Conservation (phyloP, 2,113 vertebrate species). For the Brienomyrus brachyistius region DNA sequence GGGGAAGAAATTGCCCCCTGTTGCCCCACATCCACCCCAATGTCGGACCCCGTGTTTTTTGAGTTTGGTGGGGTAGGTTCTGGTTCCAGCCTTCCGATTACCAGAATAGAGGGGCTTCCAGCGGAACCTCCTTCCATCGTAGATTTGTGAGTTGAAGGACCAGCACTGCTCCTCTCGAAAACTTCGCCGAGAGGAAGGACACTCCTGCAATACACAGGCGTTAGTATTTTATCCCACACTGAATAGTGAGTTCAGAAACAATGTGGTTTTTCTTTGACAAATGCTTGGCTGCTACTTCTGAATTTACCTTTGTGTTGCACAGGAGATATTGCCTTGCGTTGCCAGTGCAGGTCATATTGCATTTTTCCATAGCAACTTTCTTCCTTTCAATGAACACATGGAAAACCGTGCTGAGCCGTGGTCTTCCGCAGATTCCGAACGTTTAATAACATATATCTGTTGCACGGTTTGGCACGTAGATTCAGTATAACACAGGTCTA, state of each 20-base stretch:
- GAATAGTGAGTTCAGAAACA: background rate
- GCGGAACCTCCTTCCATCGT: slow-evolving; percentile 78
- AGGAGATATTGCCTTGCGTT: slow-evolving; percentile 85
- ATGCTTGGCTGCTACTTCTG: background rate
- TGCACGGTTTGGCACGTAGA: background rate
- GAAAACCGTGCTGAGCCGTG: background rate
- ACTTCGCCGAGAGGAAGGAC: slow-evolving; percentile 79
- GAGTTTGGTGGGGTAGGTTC: background rate
- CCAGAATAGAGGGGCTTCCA: slow-evolving; percentile 97
- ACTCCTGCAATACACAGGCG: slow-evolving; percentile 67
- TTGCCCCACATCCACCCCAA: background rate
- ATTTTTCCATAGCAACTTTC: slow-evolving; percentile 67
- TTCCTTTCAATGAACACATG: slow-evolving; percentile 62
- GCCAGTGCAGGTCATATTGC: slow-evolving; percentile 89
- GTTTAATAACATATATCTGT: background rate
- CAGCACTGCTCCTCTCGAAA: slow-evolving; percentile 95
- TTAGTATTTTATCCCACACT: background rate
- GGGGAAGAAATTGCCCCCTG: background rate
- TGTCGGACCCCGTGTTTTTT: background rate
- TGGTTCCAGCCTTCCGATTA: slow-evolving; percentile 43
- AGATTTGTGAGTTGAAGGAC: slow-evolving; percentile 89
- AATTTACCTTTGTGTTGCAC: slow-evolving; percentile 77
- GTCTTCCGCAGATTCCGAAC: background rate
- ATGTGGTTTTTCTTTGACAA: background rate
- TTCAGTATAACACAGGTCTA: background rate